These are phyloP conservation scores for Acleris sparsana DNA, from an alignment of 2,888 invertebrate species.

Conservation along the genomic window DNA sequence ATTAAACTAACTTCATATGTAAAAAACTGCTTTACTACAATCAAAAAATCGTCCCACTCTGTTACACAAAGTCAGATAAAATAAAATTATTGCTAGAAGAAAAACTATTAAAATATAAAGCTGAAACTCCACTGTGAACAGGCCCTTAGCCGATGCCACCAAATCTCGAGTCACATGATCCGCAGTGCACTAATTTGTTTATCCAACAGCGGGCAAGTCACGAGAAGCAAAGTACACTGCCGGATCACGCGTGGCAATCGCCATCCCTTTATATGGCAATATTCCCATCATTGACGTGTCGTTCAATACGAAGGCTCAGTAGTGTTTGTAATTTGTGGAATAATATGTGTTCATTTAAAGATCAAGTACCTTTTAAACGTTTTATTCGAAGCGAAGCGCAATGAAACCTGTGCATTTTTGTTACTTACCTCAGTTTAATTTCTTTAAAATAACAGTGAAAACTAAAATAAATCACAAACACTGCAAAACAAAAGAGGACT, in stretches of 20 bases:
- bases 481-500: neutral
- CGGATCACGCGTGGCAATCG: conserved; percentile 40
- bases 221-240: conserved; percentile 41
- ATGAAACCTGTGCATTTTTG: too few species aligned
- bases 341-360: too few species aligned
- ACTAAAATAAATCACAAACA: neutral
- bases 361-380: too few species aligned
- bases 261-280: conserved; percentile 8
- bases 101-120: neutral
- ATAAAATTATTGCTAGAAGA: neutral
- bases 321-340: too few species aligned
- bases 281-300: neutral
- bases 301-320: neutral
- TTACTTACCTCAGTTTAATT: too few species aligned
- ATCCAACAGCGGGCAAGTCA: conserved; percentile 56
- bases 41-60: too few species aligned
- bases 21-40: too few species aligned
- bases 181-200: conserved; percentile 62
- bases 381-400: too few species aligned
- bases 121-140: conserved; percentile 40
- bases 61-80: too few species aligned
- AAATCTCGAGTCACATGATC: conserved; percentile 62
- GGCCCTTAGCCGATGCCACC: conserved; percentile 41
- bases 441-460: too few species aligned
- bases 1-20: too few species aligned